Evolutionary conservation across 2,797 vertebrate genomes (phyloP).

Genomic region (Lophotriccus pileatus): DNA sequence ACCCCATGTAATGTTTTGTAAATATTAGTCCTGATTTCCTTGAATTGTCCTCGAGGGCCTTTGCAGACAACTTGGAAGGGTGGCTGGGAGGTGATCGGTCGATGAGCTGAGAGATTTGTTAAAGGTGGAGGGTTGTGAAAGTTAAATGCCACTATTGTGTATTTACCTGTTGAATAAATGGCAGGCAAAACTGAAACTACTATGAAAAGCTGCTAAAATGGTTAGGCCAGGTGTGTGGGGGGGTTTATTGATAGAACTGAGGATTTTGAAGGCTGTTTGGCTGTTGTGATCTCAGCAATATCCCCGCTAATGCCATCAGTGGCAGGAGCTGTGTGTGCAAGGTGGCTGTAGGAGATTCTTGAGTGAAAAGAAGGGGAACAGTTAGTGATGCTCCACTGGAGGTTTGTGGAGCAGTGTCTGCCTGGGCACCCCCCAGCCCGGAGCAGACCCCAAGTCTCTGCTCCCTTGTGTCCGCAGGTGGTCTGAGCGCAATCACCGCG

Average conservation of each 20-base stretch:
- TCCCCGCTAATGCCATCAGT: background rate
- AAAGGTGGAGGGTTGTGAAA: background rate
- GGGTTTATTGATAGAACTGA: background rate
- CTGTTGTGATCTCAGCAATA: background rate
- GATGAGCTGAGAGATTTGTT: background rate
- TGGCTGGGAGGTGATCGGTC: background rate
- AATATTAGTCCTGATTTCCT: background rate
- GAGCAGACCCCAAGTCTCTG: background rate
- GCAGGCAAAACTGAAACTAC: background rate
- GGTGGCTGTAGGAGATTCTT: background rate
- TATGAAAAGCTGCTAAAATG: background rate
- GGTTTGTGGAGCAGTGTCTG: background rate
- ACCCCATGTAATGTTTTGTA: background rate
- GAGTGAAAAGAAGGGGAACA: background rate
- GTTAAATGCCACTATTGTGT: background rate
- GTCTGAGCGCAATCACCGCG: conserved; percentile 98
- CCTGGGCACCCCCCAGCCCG: background rate
- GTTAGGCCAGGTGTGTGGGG: background rate
- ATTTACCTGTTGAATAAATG: background rate
- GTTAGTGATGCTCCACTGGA: background rate
- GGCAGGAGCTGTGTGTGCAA: background rate
- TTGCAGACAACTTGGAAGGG: background rate
- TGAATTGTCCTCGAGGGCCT: background rate
- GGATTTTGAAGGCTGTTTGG: background rate
- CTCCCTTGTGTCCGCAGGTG: conserved; percentile 80